Conservation (phyloP, 2,113 vertebrate genomes). For the Nerophis ophidion region DNA sequence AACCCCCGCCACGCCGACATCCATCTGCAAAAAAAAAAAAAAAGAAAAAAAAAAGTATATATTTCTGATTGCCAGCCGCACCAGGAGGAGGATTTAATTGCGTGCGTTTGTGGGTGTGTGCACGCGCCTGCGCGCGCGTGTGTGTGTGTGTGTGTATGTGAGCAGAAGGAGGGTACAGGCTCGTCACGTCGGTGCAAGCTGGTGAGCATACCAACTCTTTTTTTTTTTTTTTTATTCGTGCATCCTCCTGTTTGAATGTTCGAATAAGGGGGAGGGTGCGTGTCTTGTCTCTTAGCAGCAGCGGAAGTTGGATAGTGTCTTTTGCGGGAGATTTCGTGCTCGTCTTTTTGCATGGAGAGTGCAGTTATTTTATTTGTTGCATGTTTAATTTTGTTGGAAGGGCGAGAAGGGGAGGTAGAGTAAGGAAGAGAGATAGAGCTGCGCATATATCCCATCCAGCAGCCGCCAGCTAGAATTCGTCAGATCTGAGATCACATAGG, state of each 20-base stretch:
- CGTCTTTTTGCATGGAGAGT: not conserved
- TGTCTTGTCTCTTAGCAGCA: constrained; percentile 70
- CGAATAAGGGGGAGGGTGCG: not conserved
- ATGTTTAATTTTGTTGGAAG: not conserved
- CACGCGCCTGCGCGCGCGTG: not conserved
- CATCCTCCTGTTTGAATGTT: not conserved
- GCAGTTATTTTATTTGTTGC: not conserved
- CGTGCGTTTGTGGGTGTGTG: not conserved
- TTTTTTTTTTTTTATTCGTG: not conserved
- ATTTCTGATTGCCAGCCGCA: constrained; percentile 24
- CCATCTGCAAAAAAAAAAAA: not conserved
- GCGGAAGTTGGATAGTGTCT: constrained; percentile 84
- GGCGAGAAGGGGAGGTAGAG: constrained; percentile 63
- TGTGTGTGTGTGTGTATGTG: too few species aligned
- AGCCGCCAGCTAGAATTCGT: constrained; percentile 74
- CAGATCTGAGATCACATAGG: constrained; percentile 73
- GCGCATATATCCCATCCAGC: constrained; percentile 74
- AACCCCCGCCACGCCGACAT: not conserved
- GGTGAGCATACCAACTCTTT: constrained; percentile 43
- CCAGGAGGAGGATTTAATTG: constrained; percentile 49
- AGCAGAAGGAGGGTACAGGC: not conserved
- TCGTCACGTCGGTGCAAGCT: constrained; percentile 45
- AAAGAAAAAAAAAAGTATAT: too few species aligned
- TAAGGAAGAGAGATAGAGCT: constrained; percentile 79
- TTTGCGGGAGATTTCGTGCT: too few species aligned